These are phyloP conservation scores for Eurystomus gularis DNA, from an alignment of 2,113 vertebrate species.

Conservation along the genomic window DNA sequence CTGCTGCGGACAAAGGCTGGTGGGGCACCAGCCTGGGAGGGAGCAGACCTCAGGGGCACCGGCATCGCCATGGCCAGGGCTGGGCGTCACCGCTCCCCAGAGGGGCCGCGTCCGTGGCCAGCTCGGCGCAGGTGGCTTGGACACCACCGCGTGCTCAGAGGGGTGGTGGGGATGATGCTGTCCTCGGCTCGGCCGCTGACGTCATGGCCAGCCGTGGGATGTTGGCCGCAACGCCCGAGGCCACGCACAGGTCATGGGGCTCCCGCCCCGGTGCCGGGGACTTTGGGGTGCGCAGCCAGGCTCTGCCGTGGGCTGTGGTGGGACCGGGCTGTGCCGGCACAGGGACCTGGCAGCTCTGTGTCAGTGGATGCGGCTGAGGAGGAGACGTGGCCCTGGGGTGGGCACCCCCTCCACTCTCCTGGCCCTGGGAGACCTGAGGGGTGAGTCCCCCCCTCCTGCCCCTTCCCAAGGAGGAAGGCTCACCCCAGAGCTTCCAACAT, in stretches of 20 bases:
- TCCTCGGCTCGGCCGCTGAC: neutral
- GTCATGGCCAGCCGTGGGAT: neutral
- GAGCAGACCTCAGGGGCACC: fast-evolving
- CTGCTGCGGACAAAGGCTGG: neutral
- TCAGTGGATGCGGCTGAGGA: fast-evolving
- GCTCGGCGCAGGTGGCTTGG: neutral
- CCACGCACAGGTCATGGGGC: too few relatives aligned
- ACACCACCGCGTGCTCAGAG: neutral
- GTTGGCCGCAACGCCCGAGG: neutral
- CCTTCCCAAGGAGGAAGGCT: neutral
- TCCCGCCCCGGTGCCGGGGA: fast-evolving
- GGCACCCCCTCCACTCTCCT: neutral
- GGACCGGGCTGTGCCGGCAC: too few relatives aligned
- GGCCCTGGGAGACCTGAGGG: fast-evolving
- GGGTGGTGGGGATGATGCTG: neutral
- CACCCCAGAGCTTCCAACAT: fast-evolving
- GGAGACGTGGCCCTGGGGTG: neutral
- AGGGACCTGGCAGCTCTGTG: neutral
- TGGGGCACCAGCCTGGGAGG: neutral
- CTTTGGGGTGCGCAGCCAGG: fast-evolving
- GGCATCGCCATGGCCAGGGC: neutral
- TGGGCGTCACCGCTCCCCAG: neutral
- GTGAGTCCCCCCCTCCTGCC: fast-evolving
- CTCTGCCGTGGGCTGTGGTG: too few relatives aligned
- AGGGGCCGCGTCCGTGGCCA: neutral